Base-by-base conservation (phyloP, 2,888 invertebrate genomes). In the Syrphus vitripennis region DNA sequence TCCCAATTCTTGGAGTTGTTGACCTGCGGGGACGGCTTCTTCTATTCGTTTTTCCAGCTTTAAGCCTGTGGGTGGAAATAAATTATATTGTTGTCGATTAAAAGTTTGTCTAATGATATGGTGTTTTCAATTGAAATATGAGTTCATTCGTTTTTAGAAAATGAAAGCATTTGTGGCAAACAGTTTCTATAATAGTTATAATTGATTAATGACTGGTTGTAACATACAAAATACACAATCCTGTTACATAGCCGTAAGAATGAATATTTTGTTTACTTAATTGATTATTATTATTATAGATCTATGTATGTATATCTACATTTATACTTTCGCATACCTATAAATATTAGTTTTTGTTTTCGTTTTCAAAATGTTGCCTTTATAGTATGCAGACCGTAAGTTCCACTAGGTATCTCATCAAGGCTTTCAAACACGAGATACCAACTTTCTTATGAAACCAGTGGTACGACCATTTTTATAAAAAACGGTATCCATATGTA, bases 11-110 rank as follows among this genome's bases (percentile, higher is more conserved):
- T 95, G 94, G 14, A 95, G 92, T 89, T 95, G 95, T 88, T 95
- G 95, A 61, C 95, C 95, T 88, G 95, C 95, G 5, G 95, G 95
- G n/a, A 94, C 95, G 71, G 95, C 95, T 91, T 95, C 95, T 90
- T 94, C 95, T 88, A 95, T 94, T 89, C 95, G 93, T 89, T 94
- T 94, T 89, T 95, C 96, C 89, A 95, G 91, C 90, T 93, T 89
- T 92, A 92, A 79, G 91, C 93, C 89, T 93, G 91, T 87, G 92
- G 93, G 57, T 79, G 77, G 74, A 84, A 29, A 37, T 63, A 84
- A 75, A 65, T 59, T 19, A 37, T 48, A 9, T 48, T 74, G 40
- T n/a, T 61, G 50, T 72, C 74, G 57, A 75, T 83, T 83, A 75
- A 71, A 67, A 70, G 61, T 78, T 57, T 70, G 31, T 79, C 24